These are phyloP conservation scores for Apistogramma diplotaenia DNA, from an alignment of 2,113 vertebrate species.

Conservation along the genomic window DNA sequence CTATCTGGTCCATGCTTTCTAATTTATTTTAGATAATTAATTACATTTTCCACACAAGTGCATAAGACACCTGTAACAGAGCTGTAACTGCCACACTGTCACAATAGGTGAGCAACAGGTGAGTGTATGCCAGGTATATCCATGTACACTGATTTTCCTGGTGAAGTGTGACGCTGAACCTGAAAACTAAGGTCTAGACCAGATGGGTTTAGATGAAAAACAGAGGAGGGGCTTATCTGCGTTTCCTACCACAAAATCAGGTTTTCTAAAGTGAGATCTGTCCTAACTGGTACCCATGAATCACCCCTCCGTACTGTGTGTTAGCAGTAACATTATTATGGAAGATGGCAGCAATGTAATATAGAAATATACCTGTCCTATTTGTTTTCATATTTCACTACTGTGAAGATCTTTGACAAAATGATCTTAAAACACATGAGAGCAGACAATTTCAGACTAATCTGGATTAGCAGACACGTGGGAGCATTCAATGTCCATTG, in stretches of 20 bases:
- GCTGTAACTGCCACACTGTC: background rate
- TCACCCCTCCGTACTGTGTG: background rate
- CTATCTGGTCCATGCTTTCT: background rate
- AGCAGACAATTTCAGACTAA: slow-evolving; percentile 9
- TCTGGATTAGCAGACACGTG: background rate
- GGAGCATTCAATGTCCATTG: background rate
- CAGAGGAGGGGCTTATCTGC: background rate
- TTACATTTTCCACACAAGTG: background rate
- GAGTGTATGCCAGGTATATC: background rate
- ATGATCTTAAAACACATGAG: background rate
- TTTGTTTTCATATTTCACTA: background rate
- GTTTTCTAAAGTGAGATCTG: background rate
- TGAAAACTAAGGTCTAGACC: background rate
- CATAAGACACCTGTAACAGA: background rate
- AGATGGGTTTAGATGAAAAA: background rate
- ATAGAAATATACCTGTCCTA: background rate
- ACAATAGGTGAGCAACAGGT: background rate
- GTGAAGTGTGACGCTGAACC: background rate
- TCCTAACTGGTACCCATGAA: background rate
- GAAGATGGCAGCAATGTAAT: background rate
- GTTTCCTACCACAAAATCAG: background rate
- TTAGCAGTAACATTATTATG: background rate
- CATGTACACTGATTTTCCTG: background rate
- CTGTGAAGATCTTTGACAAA: background rate
- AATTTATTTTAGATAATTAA: background rate